Evolutionary conservation across 1,140 invertebrate species (phyloP), one percentile per base, ranked within the genome.

Genomic region (Drosophila obscura): DNA sequence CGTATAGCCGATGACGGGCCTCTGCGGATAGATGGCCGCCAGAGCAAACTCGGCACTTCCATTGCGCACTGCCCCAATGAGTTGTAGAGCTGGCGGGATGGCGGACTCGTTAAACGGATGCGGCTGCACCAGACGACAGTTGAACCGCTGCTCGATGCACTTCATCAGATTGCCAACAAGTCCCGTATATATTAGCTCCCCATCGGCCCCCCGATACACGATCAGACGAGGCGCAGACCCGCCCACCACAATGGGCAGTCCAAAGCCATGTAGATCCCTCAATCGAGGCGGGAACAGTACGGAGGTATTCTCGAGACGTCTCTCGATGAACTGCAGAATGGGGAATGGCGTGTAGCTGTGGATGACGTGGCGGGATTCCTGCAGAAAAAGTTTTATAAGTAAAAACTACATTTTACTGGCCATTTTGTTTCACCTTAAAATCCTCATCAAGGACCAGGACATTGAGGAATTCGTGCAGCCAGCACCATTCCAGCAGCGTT

Each of bases 311-410:
- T 31, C 56, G 16, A 81, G 57, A 46, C 22, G 31, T 13, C 76
- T 51, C 11, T 76, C 53, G 6, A 80, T 58, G 2, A 85, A 28
- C 16, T 77, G 53, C 16, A 88, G 60, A 11, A 58, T 51, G 0
- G 89, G 88, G 59, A 90, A 90, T 0, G 78, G 83, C 6, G 73
- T 64, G 24, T 77, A 90, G 26, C 73, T 76, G 52, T 87, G 77
- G 7, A 90, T 24, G 8, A 59, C 59, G 5, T 22, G 31, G 31
- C 9, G 16, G 7, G 80, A 71, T 6, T 57, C 16, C 87, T 90
- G 51, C 31, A 88, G 60, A 22, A 31, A 11, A 41, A 22, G 19
- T 28, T 64, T 16, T 15, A 0, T 6, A 8, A 35, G 7, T 9
- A 13, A 8, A 15, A 44, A 0, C 24, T 51, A 26, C 13, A 44